Conservation (phyloP, 2,113 vertebrate species). For the Eubucco bourcierii region DNA sequence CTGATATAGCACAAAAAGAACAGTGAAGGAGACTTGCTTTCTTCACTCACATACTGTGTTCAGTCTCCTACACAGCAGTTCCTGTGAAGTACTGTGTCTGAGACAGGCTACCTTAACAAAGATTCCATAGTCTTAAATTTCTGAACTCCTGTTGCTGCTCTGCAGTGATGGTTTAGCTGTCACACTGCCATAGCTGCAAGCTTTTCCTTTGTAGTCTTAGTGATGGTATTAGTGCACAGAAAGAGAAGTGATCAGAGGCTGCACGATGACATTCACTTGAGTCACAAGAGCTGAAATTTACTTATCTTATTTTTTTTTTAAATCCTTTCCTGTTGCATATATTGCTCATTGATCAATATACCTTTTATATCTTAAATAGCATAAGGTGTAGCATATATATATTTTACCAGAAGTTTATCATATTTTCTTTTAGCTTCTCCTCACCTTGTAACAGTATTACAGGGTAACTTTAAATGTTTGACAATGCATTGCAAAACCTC, state of each 20-base stretch:
- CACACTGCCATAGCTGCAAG: neutral
- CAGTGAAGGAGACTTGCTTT: neutral
- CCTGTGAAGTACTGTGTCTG: neutral
- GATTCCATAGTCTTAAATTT: neutral
- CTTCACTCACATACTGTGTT: neutral
- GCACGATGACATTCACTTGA: neutral
- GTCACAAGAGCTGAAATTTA: neutral
- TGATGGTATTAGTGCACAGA: neutral
- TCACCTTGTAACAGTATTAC: neutral
- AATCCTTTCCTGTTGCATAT: neutral
- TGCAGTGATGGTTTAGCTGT: neutral
- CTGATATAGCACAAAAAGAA: neutral
- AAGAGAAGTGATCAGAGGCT: neutral
- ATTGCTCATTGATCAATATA: neutral
- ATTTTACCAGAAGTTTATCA: neutral
- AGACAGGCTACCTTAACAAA: neutral
- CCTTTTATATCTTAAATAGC: neutral
- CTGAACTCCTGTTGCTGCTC: neutral
- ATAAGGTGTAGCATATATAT: neutral
- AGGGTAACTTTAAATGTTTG: neutral
- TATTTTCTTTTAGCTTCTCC: neutral
- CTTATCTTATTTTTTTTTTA: neutral
- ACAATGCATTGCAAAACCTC: accelerated
- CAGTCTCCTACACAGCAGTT: neutral
- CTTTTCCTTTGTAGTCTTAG: neutral